phyloP scores from a whole-genome alignment of 2,888 invertebrate genomes.

The Smittia aterrima region DNA sequence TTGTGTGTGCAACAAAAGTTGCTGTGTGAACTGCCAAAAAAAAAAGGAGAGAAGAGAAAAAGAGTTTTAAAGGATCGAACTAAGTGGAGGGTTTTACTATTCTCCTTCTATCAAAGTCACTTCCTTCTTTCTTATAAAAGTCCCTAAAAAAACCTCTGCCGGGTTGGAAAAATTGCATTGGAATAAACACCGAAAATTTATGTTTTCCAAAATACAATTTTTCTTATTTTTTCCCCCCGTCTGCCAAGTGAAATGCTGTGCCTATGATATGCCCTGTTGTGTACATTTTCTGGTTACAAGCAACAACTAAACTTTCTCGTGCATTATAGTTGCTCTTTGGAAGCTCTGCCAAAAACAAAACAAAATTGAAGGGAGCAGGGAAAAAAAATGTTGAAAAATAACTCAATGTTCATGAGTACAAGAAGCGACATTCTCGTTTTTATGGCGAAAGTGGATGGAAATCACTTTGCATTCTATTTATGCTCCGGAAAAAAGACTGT shows the following conservation, averaged over 20 bases:
- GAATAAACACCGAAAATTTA: constrained; percentile 37
- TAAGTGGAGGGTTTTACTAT: too few species aligned
- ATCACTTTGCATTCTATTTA: constrained; percentile 38
- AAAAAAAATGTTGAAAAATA: constrained; percentile 1
- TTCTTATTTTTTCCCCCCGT: constrained; percentile 19
- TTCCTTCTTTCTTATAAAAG: too few species aligned
- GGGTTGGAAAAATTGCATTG: constrained; percentile 10
- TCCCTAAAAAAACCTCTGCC: background rate
- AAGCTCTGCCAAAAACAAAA: background rate
- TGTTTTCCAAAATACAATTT: constrained; percentile 33
- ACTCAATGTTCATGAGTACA: constrained; percentile 21
- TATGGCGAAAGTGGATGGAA: constrained; percentile 2
- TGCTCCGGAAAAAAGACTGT: constrained; percentile 5
- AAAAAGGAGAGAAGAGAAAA: too few species aligned
- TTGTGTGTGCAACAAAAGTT: constrained; percentile 7
- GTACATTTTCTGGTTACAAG: background rate
- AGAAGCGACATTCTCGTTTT: constrained; percentile 10
- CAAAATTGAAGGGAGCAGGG: background rate
- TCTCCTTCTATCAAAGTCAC: too few species aligned
- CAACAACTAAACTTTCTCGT: background rate
- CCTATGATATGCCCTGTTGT: background rate
- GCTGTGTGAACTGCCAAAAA: background rate
- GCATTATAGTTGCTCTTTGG: background rate
- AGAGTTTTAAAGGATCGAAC: too few species aligned
- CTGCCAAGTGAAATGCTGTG: background rate